Evolutionary conservation across 2,797 vertebrate species (phyloP), one percentile per base, ranked within the genome.

Genomic region (Kryptopterus vitreolus): DNA sequence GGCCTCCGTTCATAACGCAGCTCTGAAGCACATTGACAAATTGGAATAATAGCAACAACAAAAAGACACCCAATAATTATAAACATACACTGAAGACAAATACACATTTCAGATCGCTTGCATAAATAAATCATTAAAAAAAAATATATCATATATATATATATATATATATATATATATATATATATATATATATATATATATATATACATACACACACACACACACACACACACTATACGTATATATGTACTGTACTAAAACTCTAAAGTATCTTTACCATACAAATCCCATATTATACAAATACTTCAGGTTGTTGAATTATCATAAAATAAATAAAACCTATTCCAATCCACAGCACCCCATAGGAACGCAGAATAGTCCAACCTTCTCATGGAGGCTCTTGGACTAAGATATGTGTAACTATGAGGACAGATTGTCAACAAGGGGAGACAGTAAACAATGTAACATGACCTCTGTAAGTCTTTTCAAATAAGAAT

Each of bases 391-490:
- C 69, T 81, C 75, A 58, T 33, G 76, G 59, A 78, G 79, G 53
- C 79, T 73, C 75, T 58, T 82, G 31, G 81, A 70, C 35, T 80
- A 82, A 87, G 81, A 77, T 84, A 83, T 88, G 84, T 86, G 76
- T 66, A 82, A 72, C 22, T 68, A 43, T 85, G 79, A 82, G 86
- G 83, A 84, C 80, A 72, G 63, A 63, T 29, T 71, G 81, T n/a
- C 33, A 48, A 52, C 50, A 59, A 81, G 59, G 80, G 83, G 58
- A 88, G 58, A 88, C 86, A 68, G 85, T 90, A 85, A 9, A 52
- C 82, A 86, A 88, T 93, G 94, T 94, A 95, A 95, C 85, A 88
- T 35, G 87, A 96, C 90, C 93, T 87, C 80, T 87, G 92, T 91
- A 91, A 91, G 88, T 81, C 85, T 86, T 89, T 89, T 92, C 83